phyloP scores from a whole-genome alignment of 1,140 invertebrate species.

The Augochlora pura region DNA sequence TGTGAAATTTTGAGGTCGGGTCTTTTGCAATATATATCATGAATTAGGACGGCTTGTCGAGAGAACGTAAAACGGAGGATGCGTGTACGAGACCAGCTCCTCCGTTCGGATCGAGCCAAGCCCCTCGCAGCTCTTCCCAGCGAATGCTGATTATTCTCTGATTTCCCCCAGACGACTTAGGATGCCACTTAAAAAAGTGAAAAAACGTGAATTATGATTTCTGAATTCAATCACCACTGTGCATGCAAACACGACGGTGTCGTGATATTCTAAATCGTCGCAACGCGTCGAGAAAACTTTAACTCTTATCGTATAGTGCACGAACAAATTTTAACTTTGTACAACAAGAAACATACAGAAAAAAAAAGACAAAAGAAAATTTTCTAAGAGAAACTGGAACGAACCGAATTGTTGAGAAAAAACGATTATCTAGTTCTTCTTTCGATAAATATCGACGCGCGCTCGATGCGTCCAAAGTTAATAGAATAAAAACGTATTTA shows the following conservation, averaged over 20 bases:
- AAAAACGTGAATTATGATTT: slow-evolving; percentile 54
- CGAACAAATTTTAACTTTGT: slow-evolving; percentile 33
- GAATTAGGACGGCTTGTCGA: slow-evolving; percentile 59
- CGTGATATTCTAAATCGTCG: slow-evolving; percentile 11
- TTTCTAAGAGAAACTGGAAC: neutral
- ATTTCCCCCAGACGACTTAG: slow-evolving; percentile 56
- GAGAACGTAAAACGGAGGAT: slow-evolving; percentile 50
- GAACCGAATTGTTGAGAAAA: neutral
- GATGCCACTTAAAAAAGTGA: slow-evolving; percentile 54
- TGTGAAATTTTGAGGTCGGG: slow-evolving; percentile 62
- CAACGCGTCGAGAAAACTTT: slow-evolving; percentile 8
- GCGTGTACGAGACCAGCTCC: slow-evolving; percentile 53
- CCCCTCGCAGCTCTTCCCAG: slow-evolving; percentile 50
- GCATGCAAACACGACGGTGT: slow-evolving; percentile 58
- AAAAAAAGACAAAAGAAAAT: neutral
- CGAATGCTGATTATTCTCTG: slow-evolving; percentile 57
- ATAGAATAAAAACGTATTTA: neutral
- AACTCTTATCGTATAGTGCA: slow-evolving; percentile 42
- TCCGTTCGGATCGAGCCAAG: slow-evolving; percentile 52
- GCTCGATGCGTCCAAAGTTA: slow-evolving; percentile 3
- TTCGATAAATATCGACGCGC: slow-evolving; percentile 5
- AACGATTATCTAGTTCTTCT: neutral
- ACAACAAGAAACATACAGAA: neutral
- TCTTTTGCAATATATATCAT: slow-evolving; percentile 15
- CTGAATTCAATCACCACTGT: slow-evolving; percentile 47